Conservation (phyloP, 2,113 vertebrate genomes). For the Sigmodon hispidus region DNA sequence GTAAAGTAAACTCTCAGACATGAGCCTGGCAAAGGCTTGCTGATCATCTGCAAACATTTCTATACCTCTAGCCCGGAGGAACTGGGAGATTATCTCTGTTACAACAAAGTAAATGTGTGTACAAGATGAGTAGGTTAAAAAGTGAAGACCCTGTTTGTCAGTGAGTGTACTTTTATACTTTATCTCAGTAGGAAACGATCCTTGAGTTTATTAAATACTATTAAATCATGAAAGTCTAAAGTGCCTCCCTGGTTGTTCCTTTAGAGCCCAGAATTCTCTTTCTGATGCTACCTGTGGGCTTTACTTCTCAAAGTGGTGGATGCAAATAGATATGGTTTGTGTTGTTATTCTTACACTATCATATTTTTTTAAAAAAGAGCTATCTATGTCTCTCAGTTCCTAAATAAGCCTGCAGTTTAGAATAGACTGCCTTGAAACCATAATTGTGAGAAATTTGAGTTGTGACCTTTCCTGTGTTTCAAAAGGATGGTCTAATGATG, state of each 20-base stretch:
- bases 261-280: constrained; percentile 1
- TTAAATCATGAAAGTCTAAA: not conserved
- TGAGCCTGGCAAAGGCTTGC: constrained; percentile 11
- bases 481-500: constrained; percentile 20
- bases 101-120: constrained; percentile 6
- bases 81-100: not conserved
- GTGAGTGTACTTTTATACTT: constrained; percentile 29
- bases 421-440: not conserved
- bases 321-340: constrained; percentile 42
- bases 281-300: constrained; percentile 21
- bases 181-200: constrained; percentile 36
- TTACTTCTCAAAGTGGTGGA: constrained; percentile 19
- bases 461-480: not conserved
- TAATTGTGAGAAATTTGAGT: not conserved
- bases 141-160: constrained; percentile 29
- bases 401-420: constrained; percentile 10
- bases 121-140: not conserved
- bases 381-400: not conserved
- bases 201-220: constrained; percentile 42
- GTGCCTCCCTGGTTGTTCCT: constrained; percentile 39
- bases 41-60: constrained; percentile 32
- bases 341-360: constrained; percentile 32
- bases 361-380: not conserved
- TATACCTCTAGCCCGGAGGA: not conserved
- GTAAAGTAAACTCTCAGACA: constrained; percentile 44